phyloP scores from a whole-genome alignment of 2,888 invertebrate genomes.

The Xiphydria camelus region DNA sequence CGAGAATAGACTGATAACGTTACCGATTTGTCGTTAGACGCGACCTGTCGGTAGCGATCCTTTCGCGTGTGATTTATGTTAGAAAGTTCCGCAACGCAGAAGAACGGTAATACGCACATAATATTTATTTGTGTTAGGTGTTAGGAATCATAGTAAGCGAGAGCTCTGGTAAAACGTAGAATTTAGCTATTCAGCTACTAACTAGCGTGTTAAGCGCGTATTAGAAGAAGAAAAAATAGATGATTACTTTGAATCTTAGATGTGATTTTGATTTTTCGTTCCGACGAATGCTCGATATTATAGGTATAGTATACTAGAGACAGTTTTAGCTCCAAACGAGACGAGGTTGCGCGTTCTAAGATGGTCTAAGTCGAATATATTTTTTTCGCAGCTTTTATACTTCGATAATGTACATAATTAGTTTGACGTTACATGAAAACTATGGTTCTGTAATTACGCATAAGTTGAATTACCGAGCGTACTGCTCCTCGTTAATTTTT shows the following conservation, averaged over 20 bases:
- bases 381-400: conserved; percentile 31
- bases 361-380: conserved; percentile 18
- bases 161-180: conserved; percentile 5
- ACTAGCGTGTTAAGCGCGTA: conserved; percentile 3
- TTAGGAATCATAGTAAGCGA: conserved; percentile 27
- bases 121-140: conserved; percentile 44
- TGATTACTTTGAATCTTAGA: background rate
- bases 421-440: conserved; percentile 25
- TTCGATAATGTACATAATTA: conserved; percentile 30
- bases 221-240: background rate
- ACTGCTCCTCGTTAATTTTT: conserved; percentile 23
- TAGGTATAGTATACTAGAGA: no score
- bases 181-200: conserved; percentile 1
- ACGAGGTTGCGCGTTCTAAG: conserved; percentile 15
- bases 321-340: no score
- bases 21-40: conserved; percentile 34
- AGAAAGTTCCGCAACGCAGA: conserved; percentile 18
- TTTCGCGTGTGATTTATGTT: conserved; percentile 35
- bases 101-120: conserved; percentile 31
- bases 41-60: conserved; percentile 26
- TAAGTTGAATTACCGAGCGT: conserved; percentile 11
- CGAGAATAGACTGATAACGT: conserved; percentile 48
- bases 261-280: no score
- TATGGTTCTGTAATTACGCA: conserved; percentile 16
- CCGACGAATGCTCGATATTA: no score